Percentiles rank a stretch among this genome's conserved stretches.
Conservation (phyloP, 2,888 invertebrate genomes). For the Drosophila silvestris region DNA sequence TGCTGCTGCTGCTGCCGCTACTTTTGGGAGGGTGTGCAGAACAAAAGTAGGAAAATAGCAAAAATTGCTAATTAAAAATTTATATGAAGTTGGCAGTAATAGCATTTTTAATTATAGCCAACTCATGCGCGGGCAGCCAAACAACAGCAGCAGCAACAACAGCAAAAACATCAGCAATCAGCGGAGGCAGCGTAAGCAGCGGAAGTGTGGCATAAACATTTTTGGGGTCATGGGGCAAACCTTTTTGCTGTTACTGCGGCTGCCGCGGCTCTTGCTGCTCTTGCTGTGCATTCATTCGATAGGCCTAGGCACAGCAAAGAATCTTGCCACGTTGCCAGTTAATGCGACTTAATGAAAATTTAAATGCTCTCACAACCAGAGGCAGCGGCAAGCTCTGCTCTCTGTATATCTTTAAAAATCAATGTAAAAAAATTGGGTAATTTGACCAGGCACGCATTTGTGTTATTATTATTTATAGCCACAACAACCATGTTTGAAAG, state of each 20-base stretch:
- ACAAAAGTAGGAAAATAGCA: slow-evolving; percentile 83
- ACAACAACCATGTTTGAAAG: slow-evolving; percentile 1
- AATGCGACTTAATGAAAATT: slow-evolving; percentile 59
- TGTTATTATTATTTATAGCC: slow-evolving; percentile 1
- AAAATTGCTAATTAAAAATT: slow-evolving; percentile 85
- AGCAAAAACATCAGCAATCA: slow-evolving; percentile 44
- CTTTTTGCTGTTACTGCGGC: slow-evolving; percentile 65
- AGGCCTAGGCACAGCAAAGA: slow-evolving; percentile 28
- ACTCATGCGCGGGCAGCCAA: slow-evolving; percentile 73
- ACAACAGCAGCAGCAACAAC: slow-evolving; percentile 35
- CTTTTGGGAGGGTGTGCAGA: slow-evolving; percentile 40
- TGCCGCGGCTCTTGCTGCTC: slow-evolving; percentile 35
- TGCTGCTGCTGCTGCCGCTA: slow-evolving; percentile 15
- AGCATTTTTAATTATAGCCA: slow-evolving; percentile 84
- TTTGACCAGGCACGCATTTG: slow-evolving; percentile 12
- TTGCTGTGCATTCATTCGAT: slow-evolving; percentile 39
- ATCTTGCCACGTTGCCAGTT: slow-evolving; percentile 33
- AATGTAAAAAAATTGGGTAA: not conserved
- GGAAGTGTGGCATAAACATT: slow-evolving; percentile 79
- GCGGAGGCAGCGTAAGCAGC: slow-evolving; percentile 56
- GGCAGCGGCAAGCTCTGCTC: slow-evolving; percentile 11
- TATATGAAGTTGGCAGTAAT: slow-evolving; percentile 84
- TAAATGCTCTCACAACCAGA: slow-evolving; percentile 37
- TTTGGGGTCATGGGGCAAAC: slow-evolving; percentile 72
- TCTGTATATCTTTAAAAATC: slow-evolving; percentile 12